Evolutionary conservation across 2,113 vertebrate genomes (phyloP), one percentile per base, ranked within the genome.

Genomic region (Stigmatopora nigra): DNA sequence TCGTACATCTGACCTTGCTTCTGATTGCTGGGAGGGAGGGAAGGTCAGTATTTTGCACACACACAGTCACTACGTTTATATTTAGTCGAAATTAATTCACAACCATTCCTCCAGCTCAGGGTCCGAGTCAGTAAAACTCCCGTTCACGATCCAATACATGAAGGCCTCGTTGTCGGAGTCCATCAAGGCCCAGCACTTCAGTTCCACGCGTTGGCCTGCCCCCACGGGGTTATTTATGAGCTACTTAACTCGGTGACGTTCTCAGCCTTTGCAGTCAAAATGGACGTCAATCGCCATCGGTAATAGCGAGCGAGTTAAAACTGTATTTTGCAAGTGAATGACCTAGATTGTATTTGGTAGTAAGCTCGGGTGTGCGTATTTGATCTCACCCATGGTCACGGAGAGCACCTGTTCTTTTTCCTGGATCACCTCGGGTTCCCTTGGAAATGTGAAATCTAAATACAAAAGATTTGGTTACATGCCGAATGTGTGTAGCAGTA

Each of bases 311-410:
- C 3, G 25, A 31, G 25, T 31, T 31, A 31, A 31, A 31, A 31
- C 25, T 1, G 25, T 31, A 31, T 31, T 31, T 31, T 31, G 25
- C 25, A 31, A 31, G 25, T 31, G 2, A 31, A 31, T 31, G 3
- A 31, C 25, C 25, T 3, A 16, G 1, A 1, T 10, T 7, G 22
- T 16, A 25, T 35, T 10, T 2, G 48, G 4, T 7, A 2, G 48
- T 16, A 7, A n/a, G 48, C 31, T 5, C 10, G 16, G 36, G n/a
- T 61, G 61, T 63, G 36, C 17, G 5, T 22, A 35, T 14, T 41
- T 7, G 12, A 66, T 78, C 87, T 84, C 60, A 72, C 89, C 88
- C 2, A 86, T 61, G 78, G 78, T 52, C 7, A 87, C 89, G 10
- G 13, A 1, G 10, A 78, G 10, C 10, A 17, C 72, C 22, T 56